Evolutionary conservation across 2,797 vertebrate genomes (phyloP), one percentile per base, ranked within the genome.

Genomic region (Gymnodraco acuticeps): DNA sequence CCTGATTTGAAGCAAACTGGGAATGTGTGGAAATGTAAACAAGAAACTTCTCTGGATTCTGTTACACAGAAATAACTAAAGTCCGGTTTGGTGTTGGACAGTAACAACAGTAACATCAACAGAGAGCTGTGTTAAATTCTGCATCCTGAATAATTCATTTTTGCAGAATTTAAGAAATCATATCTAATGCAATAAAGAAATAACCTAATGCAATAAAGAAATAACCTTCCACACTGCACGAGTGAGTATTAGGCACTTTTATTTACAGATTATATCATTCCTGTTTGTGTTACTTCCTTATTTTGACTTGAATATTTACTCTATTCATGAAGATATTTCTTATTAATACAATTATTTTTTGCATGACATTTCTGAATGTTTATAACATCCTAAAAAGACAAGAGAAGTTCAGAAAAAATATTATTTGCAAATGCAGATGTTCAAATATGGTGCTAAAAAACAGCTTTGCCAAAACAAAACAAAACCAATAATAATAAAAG

Each of bases 311-410:
- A 23, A 23, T 23, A 23, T 23, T 23, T 23, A 23, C 20, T 23
- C 20, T 23, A 23, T 23, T 23, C 20, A 23, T 23, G 20, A 23
- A 23, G 20, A 23, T 23, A 23, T 23, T 23, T 23, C 20, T 23
- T 20, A 23, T 23, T 23, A 23, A 23, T 23, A 23, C 23, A 23
- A 23, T 20, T 23, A 23, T 23, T 33, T 7, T 23, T 23, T 33
- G 31, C 31, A 33, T 33, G 1, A 33, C 31, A 33, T 6, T 14
- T 53, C 19, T 23, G 51, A 52, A 20, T 33, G 20, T 11, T 20
- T 52, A n/a, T 48, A 9, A 48, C 17, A 0, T 48, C 0, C 17
- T 48, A 16, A 10, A 48, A 48, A 48, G 0, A 48, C 16, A 0
- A n/a, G 8, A n/a, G 17, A 33, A 33, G 47, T n/a, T 17, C 0